Conservation (phyloP, 2,888 invertebrate species). For the Tipula confusa region DNA sequence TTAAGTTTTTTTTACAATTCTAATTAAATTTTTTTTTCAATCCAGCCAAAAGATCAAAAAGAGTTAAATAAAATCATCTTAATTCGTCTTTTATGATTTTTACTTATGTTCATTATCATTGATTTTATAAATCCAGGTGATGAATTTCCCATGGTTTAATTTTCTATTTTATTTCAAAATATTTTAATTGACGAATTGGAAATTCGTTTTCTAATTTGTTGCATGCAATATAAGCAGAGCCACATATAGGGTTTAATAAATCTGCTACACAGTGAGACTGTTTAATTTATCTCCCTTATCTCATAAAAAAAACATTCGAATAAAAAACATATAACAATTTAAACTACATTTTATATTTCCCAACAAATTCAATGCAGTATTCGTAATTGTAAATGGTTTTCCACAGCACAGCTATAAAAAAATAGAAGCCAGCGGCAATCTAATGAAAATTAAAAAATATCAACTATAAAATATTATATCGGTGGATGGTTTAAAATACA, state of each 20-base stretch:
- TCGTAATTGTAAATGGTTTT: neutral
- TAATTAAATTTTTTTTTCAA: neutral
- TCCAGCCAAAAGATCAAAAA: slow-evolving; percentile 25
- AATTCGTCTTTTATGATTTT: slow-evolving; percentile 9
- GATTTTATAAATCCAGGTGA: neutral
- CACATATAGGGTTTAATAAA: neutral
- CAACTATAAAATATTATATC: neutral
- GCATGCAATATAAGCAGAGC: neutral
- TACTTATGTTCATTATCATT: neutral
- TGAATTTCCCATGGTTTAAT: neutral
- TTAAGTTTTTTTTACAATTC: neutral
- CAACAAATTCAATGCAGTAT: neutral
- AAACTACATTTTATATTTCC: neutral
- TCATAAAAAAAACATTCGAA: neutral
- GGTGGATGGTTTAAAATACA: neutral
- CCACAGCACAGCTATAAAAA: neutral
- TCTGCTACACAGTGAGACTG: neutral
- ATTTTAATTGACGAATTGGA: neutral
- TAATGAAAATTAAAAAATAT: slow-evolving; percentile 21
- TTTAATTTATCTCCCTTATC: neutral
- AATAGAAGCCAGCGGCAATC: neutral
- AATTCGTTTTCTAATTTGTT: neutral
- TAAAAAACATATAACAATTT: neutral
- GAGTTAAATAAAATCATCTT: slow-evolving; percentile 20
- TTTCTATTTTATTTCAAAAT: neutral